Base-by-base conservation (phyloP, 2,888 invertebrate genomes). In the Sclerodermus sp. region DNA sequence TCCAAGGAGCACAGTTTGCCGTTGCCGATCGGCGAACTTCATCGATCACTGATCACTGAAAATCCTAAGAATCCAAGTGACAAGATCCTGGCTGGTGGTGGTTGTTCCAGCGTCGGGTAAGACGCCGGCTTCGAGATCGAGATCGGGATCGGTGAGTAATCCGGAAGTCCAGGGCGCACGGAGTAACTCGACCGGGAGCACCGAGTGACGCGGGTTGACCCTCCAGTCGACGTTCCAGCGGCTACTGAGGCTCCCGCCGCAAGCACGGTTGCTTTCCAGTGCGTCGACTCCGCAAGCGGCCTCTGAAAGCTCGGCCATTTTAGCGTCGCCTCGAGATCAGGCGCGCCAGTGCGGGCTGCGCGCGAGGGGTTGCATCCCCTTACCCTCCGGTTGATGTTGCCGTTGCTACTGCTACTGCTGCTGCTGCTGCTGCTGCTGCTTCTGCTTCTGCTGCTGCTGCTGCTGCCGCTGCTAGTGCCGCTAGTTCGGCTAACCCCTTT, bases 181-280 rank as follows among this genome's bases (percentile, higher is more conserved):
- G 23, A 23, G 23, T 5, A 23, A 23, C 23, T 23, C 3, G 23
- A 5, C 23, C 8, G 3, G 13, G 34, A 34, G 34, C 13, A 34
- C n/a, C 34, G 34, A 4, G 12, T 12, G 34, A 34, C 23, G 8
- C n/a, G 34, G 34, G 34, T 4, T n/a, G 39, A 15, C 12, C 62
- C 68, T 70, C 62, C 71, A 60, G 67, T 60, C 70, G 68, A 68
- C 67, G 73, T 73, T 73, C 74, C 71, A 71, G 71, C 73, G 76
- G 74, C 74, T 73, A 77, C 77, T 77, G 77, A 57, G 63, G 71
- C 74, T 72, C 69, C 70, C 73, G 71, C 73, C 72, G 76, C 73
- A 74, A 77, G 75, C 68, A 59, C 31, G 60, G 60, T 58, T 66
- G 73, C 74, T 74, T 72, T 73, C 66, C 73, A 74, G 62, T 76